phyloP scores from a whole-genome alignment of 2,888 invertebrate genomes.

The Blastobasis adustella region DNA sequence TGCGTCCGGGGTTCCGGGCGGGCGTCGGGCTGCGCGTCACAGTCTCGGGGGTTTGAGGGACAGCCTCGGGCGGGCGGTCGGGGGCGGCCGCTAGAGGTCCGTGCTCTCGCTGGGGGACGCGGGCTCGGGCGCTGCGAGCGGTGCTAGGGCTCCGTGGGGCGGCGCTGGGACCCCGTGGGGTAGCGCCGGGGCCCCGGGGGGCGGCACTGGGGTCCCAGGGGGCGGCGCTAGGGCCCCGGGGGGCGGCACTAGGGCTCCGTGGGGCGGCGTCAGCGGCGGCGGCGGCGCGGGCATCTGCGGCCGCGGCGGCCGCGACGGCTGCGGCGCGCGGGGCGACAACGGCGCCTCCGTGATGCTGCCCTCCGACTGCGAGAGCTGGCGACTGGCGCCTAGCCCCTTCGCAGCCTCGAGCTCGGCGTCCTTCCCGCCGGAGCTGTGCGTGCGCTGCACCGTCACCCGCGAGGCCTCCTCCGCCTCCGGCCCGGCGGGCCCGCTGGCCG shows the following conservation, averaged over 20 bases:
- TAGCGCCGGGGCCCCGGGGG: constrained; percentile 22
- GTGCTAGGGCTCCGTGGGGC: constrained; percentile 21
- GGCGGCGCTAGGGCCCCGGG: constrained; percentile 20
- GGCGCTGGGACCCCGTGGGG: constrained; percentile 18
- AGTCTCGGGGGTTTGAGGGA: neutral
- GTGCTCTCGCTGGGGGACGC: constrained; percentile 31
- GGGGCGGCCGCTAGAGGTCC: constrained; percentile 41
- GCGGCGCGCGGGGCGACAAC: constrained; percentile 36
- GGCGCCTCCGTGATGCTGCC: constrained; percentile 76
- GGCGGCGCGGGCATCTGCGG: constrained; percentile 50
- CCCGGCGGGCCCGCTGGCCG: constrained; percentile 7
- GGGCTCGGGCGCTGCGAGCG: constrained; percentile 21
- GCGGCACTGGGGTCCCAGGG: constrained; percentile 27
- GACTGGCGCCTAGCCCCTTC: constrained; percentile 49
- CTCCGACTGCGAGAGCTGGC: constrained; percentile 74
- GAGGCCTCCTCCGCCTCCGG: constrained; percentile 32
- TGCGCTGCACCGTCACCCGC: constrained; percentile 57
- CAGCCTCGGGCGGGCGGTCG: constrained; percentile 5
- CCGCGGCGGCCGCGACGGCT: constrained; percentile 38
- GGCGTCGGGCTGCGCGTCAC: no score
- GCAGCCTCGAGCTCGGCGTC: constrained; percentile 58
- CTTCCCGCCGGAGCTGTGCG: constrained; percentile 62
- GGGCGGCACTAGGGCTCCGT: constrained; percentile 23
- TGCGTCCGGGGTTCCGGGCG: no score
- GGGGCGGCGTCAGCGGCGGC: constrained; percentile 31